Evolutionary conservation across 2,797 vertebrate genomes (phyloP), one percentile per base, ranked within the genome.

Genomic region (Sarcophilus harrisii): DNA sequence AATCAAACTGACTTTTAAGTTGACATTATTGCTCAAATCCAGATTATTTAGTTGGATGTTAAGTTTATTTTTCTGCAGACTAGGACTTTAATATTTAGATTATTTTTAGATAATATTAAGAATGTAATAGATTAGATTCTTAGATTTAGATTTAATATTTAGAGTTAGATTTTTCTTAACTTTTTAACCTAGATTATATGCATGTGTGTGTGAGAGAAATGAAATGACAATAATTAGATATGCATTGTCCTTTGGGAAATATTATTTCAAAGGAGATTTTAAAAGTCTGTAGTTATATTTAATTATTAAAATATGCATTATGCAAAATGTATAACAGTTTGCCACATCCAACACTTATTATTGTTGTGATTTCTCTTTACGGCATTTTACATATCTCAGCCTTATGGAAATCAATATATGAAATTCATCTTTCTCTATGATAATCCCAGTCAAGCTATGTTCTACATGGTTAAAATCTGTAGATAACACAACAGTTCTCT

Each of bases 1-100:
- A 60, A 38, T 55, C 38, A 87, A 60, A 60, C 93, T 95, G 89
- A 58, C 38, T 93, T 95, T 94, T 30, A 87, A 49, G 4, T 49
- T n/a, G 27, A 24, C 81, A 57, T 29, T 93, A 90, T 91, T 96
- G 21, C 73, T 49, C 38, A 87, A 45, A 9, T 49, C 96, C 92
- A 87, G 95, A 49, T 49, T 32, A 91, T 54, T 73, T 62, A 90
- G 66, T 60, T 94, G 29, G 81, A 93, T 58, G 91, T 91, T 32
- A 52, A 4, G 90, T 24, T 58, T 93, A 1, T 94, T 95, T 95
- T 95, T 81, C 10, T 90, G 16, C 87, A 24, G 81, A 93, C 94
- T 87, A 24, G 73, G 0, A 38, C 38, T 81, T 45, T n/a, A n/a
- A n/a, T n/a, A n/a, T 45, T 81, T 24, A 24, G 38, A 81, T 81